Evolutionary conservation across 2,888 invertebrate genomes (phyloP).

Genomic region (Germaria angustata): DNA sequence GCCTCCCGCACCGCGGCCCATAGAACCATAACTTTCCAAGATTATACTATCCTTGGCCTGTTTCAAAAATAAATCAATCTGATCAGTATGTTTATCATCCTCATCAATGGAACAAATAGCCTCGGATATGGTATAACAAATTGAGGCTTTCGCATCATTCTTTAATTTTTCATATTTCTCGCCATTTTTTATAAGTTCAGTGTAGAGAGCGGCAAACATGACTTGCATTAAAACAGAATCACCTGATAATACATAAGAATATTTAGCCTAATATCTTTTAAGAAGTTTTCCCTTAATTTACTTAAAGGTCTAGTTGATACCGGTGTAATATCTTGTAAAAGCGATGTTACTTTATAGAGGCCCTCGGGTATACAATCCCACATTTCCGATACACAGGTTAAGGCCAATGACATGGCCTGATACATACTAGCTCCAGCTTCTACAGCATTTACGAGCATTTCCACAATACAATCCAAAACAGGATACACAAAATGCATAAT

Average conservation of each 20-base stretch:
- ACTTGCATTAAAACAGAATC: constrained; percentile 87
- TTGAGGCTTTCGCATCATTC: constrained; percentile 79
- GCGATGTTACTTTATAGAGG: constrained; percentile 82
- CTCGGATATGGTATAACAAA: constrained; percentile 88
- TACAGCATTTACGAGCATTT: constrained; percentile 85
- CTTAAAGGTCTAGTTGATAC: constrained; percentile 85
- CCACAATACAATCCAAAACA: constrained; percentile 84
- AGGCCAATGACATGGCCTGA: constrained; percentile 88
- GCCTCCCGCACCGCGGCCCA: constrained; percentile 69
- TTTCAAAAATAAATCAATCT: constrained; percentile 84
- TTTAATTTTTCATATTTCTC: constrained; percentile 74
- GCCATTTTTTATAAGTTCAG: constrained; percentile 82
- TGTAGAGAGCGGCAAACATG: constrained; percentile 85
- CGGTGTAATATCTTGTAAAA: constrained; percentile 86
- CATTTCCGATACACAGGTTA: constrained; percentile 86
- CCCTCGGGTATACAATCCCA: constrained; percentile 85
- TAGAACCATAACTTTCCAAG: constrained; percentile 72
- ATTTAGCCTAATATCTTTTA: not conserved
- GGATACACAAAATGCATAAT: constrained; percentile 85
- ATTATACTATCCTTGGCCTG: constrained; percentile 82
- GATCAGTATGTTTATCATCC: constrained; percentile 88
- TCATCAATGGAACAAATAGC: constrained; percentile 90
- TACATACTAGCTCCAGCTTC: constrained; percentile 89
- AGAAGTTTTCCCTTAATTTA: constrained; percentile 42
- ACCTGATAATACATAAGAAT: constrained; percentile 67